Base-by-base conservation (phyloP, 2,113 vertebrate genomes). In the Aythya baeri region DNA sequence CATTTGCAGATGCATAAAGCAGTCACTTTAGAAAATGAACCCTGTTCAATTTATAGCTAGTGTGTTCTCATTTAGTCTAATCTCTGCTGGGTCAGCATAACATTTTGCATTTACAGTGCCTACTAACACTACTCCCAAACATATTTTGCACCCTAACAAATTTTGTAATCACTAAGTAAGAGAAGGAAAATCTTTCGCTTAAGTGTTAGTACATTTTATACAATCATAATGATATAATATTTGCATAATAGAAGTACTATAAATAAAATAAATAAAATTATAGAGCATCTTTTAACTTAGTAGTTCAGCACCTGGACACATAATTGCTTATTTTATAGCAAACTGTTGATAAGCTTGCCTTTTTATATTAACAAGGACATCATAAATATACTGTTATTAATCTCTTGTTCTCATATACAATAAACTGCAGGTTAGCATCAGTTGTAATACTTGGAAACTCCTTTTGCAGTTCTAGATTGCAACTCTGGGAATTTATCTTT, bases 11-110 rank as follows among this genome's bases (percentile, higher is more conserved):
- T 91, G 89, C 96, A 97, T 97, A 98, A 98, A 98, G 76, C 91
- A 97, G 91, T 97, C 94, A 85, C 95, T 98, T 97, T 89, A 97
- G 97, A 97, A 98, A 98, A 98, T 97, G 95, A 98, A 97, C 87
- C 83, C 86, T 93, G 93, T 96, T 94, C 97, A 98, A 98, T 98
- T 97, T 98, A 98, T 96, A 96, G 97, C 88, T 83, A 59, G 50
- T 94, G 66, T 95, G 91, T 93, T 97, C 96, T 97, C 96, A 98
- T 98, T 98, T 97, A 97, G 84, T 91, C 49, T 96, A 97, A 97
- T 98, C 97, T 97, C 77, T 97, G 97, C 97, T 98, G 91, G 74
- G 96, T 98, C 97, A 98, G 96, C 74, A 12, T 86, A 97, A 90
- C 59, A 89, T 32, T 43, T 59, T 67, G 71, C 83, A 81, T 95